phyloP scores from a whole-genome alignment of 2,113 vertebrate genomes.

The Bubalus kerabau region DNA sequence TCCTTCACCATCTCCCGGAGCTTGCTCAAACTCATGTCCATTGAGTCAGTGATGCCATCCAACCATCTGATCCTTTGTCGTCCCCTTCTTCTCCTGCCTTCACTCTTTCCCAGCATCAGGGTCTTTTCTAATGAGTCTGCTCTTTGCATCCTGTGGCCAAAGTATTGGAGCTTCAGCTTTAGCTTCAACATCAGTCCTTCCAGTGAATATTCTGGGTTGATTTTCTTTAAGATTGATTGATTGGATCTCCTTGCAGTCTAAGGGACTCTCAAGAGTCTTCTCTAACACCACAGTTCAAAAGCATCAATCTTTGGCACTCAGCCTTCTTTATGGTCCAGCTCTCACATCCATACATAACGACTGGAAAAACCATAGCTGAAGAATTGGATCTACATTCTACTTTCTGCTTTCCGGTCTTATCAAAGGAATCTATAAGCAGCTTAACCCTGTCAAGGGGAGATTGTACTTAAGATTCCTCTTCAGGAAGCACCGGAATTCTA shows the following conservation, averaged over 20 bases:
- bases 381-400: background rate
- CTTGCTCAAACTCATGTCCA: background rate
- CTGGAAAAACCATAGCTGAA: background rate
- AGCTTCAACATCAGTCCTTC: background rate
- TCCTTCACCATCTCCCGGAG: background rate
- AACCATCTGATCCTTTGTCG: background rate
- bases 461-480: background rate
- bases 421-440: conserved; percentile 70
- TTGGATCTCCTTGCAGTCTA: background rate
- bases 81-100: background rate
- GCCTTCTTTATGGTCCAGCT: background rate
- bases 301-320: background rate
- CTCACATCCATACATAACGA: background rate
- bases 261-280: background rate
- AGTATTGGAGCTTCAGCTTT: background rate
- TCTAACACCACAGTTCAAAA: background rate
- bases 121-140: background rate
- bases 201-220: background rate
- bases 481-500: conserved; percentile 62
- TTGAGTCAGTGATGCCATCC: background rate
- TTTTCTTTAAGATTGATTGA: background rate
- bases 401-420: conserved; percentile 60
- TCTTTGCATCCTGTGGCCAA: background rate
- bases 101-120: background rate
- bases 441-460: conserved; percentile 59